These are phyloP conservation scores for Drosophila kikkawai DNA, from an alignment of 1,140 invertebrate species.

Conservation along the genomic window DNA sequence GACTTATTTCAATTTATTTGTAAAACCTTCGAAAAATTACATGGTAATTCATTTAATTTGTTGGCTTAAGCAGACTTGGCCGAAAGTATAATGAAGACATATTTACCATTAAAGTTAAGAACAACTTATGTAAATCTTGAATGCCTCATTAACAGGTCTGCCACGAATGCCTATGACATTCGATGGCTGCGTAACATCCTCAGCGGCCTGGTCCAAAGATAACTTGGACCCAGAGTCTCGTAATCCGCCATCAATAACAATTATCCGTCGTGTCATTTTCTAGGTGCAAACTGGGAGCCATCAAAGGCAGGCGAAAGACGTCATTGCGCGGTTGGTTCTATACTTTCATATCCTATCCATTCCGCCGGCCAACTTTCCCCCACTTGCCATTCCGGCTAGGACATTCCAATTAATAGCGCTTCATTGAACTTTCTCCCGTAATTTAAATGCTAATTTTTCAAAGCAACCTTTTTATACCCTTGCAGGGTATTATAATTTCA, in stretches of 20 bases:
- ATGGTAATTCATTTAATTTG: neutral
- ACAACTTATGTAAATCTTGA: neutral
- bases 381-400: conserved; percentile 51
- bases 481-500: too few relatives aligned
- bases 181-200: neutral
- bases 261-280: conserved; percentile 43
- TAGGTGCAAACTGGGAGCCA: conserved; percentile 48
- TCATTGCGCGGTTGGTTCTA: conserved; percentile 25
- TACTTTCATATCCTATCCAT: neutral
- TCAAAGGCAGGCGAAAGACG: conserved; percentile 64
- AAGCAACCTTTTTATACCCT: conserved; percentile 60
- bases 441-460: conserved; percentile 78
- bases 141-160: conserved; percentile 21
- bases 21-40: neutral
- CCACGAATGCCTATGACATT: conserved; percentile 20
- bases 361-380: conserved; percentile 10
- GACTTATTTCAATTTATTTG: neutral
- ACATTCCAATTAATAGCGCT: conserved; percentile 79
- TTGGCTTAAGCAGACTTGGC: neutral
- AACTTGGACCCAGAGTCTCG: conserved; percentile 16
- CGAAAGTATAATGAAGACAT: conserved; percentile 3
- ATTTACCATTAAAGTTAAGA: conserved; percentile 10
- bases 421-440: conserved; percentile 71
- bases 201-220: neutral
- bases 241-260: conserved; percentile 81